Evolutionary conservation across 2,797 vertebrate genomes (phyloP).

Genomic region (Carduelis carduelis): DNA sequence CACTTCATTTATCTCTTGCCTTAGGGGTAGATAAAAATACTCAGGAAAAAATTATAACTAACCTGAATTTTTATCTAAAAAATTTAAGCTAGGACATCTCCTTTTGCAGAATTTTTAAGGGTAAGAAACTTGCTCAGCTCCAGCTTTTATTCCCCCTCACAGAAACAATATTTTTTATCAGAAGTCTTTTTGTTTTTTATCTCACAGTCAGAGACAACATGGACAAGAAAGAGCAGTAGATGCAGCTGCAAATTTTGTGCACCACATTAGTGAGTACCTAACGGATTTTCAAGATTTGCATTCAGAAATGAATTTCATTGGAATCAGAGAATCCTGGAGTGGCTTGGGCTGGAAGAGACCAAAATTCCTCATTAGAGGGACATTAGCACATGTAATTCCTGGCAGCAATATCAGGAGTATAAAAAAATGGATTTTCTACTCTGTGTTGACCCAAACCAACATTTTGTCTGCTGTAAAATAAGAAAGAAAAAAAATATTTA

Average conservation of each 20-base stretch:
- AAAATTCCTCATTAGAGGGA: neutral
- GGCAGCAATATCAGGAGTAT: neutral
- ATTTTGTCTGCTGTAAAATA: neutral
- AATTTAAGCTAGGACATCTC: neutral
- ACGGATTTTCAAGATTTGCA: neutral
- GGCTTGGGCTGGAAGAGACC: neutral
- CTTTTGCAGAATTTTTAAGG: neutral
- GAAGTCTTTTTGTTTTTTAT: neutral
- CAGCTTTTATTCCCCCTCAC: neutral
- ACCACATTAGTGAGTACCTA: neutral
- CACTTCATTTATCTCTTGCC: constrained; percentile 68
- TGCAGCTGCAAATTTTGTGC: neutral
- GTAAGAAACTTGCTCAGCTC: neutral
- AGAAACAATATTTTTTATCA: neutral
- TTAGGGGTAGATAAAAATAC: constrained; percentile 66
- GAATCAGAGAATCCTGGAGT: neutral
- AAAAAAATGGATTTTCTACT: neutral
- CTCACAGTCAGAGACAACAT: neutral
- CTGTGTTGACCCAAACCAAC: neutral
- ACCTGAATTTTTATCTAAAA: constrained; percentile 50
- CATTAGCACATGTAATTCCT: neutral
- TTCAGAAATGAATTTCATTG: neutral
- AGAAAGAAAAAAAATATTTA: neutral
- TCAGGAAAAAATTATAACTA: constrained; percentile 59
- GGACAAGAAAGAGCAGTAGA: neutral